Evolutionary conservation across 2,113 vertebrate genomes (phyloP).

Genomic region (Eira barbara): DNA sequence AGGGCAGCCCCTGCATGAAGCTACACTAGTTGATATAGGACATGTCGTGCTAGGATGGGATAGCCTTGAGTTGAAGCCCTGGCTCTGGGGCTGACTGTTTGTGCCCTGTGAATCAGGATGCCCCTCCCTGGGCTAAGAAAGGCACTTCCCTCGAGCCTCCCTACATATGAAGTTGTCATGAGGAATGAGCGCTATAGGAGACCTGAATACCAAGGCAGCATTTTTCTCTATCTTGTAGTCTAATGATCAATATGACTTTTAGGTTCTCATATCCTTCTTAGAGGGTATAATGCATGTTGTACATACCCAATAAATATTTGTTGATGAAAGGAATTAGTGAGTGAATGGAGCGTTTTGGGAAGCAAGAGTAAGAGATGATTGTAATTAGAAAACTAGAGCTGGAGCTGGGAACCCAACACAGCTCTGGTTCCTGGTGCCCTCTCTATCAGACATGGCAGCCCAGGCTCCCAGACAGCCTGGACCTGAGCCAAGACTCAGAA

Average conservation of each 20-base stretch:
- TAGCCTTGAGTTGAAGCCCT: background rate
- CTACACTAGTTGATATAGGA: background rate
- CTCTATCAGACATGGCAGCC: background rate
- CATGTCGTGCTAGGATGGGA: background rate
- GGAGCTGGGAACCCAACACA: conserved; percentile 38
- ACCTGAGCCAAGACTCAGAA: conserved; percentile 3
- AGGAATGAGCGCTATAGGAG: background rate
- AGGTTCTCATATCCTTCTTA: background rate
- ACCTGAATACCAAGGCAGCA: background rate
- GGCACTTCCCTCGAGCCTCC: background rate
- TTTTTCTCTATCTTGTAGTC: background rate
- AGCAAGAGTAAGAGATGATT: background rate
- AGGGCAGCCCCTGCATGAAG: background rate
- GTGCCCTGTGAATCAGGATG: background rate
- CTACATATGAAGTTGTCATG: fast-evolving
- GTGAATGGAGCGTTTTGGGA: background rate
- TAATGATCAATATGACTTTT: background rate
- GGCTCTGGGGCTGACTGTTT: background rate
- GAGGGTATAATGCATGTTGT: too few relatives aligned
- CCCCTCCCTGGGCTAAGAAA: background rate
- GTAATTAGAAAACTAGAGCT: conserved; percentile 52
- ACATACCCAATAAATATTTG: background rate
- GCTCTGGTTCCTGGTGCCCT: background rate
- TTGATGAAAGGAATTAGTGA: background rate
- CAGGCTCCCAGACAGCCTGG: conserved; percentile 64